These are phyloP conservation scores for Dryoscopus gambensis DNA, from an alignment of 2,113 vertebrate species.

Conservation along the genomic window DNA sequence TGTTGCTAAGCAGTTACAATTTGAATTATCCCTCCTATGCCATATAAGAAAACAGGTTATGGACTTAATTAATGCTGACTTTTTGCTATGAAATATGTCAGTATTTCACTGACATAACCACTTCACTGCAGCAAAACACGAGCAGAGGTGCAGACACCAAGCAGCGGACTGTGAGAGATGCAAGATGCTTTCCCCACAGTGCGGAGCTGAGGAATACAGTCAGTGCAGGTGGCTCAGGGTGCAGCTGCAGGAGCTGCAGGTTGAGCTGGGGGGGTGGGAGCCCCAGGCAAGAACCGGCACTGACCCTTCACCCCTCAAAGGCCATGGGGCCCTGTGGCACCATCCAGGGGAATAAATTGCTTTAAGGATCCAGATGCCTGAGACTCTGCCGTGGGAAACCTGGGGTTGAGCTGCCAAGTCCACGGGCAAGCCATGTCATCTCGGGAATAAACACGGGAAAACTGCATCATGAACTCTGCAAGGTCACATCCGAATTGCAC, in stretches of 20 bases:
- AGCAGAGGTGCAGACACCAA: neutral
- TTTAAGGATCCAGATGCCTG: neutral
- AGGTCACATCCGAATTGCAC: neutral
- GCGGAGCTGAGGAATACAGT: accelerated
- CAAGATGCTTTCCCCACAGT: neutral
- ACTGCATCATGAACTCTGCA: neutral
- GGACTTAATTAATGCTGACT: neutral
- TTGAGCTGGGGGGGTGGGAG: neutral
- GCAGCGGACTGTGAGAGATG: neutral
- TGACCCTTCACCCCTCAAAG: neutral
- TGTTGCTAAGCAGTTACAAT: neutral
- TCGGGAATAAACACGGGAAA: neutral
- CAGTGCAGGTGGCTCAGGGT: neutral
- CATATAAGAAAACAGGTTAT: neutral
- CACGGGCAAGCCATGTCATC: neutral
- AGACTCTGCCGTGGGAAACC: neutral
- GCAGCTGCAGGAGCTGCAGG: neutral
- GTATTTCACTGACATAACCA: neutral
- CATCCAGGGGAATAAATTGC: neutral
- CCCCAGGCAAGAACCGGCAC: neutral
- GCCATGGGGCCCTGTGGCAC: neutral
- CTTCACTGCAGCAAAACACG: neutral
- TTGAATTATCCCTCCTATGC: neutral
- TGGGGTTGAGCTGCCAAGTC: neutral
- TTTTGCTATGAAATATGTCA: neutral